Conservation (phyloP, 2,113 vertebrate species). For the Ictalurus furcatus region DNA sequence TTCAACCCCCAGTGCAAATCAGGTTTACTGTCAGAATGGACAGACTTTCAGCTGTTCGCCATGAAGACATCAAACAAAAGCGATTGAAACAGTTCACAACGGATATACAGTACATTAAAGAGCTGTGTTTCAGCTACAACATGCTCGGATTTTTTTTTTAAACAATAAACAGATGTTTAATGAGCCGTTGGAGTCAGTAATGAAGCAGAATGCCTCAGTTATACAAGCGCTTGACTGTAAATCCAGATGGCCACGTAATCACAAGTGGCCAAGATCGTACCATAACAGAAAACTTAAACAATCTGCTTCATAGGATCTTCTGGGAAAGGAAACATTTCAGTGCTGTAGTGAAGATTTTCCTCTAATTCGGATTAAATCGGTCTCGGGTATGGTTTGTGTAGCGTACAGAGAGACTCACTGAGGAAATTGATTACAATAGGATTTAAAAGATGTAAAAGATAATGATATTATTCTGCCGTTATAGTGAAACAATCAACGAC, state of each 20-base stretch:
- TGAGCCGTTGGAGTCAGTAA: background rate
- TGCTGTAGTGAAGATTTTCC: background rate
- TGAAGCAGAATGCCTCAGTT: background rate
- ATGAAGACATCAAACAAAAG: too few relatives aligned
- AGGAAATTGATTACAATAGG: background rate
- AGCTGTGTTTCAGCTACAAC: background rate
- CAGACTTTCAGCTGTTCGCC: too few relatives aligned
- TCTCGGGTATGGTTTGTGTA: background rate
- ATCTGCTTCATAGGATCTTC: background rate
- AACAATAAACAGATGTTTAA: background rate
- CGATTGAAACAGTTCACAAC: too few relatives aligned
- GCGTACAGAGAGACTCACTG: background rate
- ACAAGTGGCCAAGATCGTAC: background rate
- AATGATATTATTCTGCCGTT: background rate
- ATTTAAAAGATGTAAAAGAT: background rate
- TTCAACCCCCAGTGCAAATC: too few relatives aligned
- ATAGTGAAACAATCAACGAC: background rate
- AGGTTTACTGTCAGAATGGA: too few relatives aligned
- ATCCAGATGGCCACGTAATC: background rate
- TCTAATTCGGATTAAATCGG: background rate
- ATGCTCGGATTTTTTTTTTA: background rate
- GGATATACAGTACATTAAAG: background rate
- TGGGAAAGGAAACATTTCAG: conserved; percentile 9
- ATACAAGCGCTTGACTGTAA: background rate
- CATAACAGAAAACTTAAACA: background rate